These are phyloP conservation scores for Ferrisia virgata DNA, from an alignment of 2,888 invertebrate genomes.

Conservation along the genomic window DNA sequence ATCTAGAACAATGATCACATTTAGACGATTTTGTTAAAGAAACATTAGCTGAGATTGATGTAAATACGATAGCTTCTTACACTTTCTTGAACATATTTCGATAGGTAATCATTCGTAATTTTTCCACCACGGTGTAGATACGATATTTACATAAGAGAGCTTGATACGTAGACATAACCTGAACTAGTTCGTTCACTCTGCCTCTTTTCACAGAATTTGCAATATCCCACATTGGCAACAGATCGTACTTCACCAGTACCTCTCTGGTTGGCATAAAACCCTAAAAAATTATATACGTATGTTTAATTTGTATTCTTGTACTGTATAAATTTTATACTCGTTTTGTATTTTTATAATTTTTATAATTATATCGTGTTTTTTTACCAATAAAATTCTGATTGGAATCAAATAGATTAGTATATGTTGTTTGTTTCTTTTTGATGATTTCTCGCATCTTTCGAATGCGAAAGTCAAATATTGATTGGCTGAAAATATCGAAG, in stretches of 20 bases:
- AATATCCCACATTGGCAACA: slow-evolving; percentile 86
- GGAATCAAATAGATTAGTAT: slow-evolving; percentile 94
- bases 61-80: slow-evolving; percentile 55
- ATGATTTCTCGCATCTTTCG: slow-evolving; percentile 77
- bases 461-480: slow-evolving; percentile 90
- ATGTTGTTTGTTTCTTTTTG: slow-evolving; percentile 80
- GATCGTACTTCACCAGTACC: slow-evolving; percentile 82
- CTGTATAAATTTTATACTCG: background rate
- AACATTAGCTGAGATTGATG: slow-evolving; percentile 1
- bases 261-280: slow-evolving; percentile 87
- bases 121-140: slow-evolving; percentile 96
- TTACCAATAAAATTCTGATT: slow-evolving; percentile 86
- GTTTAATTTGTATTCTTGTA: background rate
- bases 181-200: slow-evolving; percentile 77
- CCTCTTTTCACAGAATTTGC: slow-evolving; percentile 86
- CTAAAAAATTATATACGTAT: slow-evolving; percentile 52
- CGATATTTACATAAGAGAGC: slow-evolving; percentile 92
- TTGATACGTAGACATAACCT: slow-evolving; percentile 81
- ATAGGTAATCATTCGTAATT: slow-evolving; percentile 90
- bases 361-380: slow-evolving; percentile 2
- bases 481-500: slow-evolving; percentile 70
- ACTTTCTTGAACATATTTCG: slow-evolving; percentile 94
- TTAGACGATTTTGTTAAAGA: background rate
- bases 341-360: background rate
- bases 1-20: slow-evolving; percentile 52